Percentiles rank a stretch among this genome's conserved stretches.
Conservation (phyloP, 2,113 vertebrate species). For the Arvicanthis niloticus region DNA sequence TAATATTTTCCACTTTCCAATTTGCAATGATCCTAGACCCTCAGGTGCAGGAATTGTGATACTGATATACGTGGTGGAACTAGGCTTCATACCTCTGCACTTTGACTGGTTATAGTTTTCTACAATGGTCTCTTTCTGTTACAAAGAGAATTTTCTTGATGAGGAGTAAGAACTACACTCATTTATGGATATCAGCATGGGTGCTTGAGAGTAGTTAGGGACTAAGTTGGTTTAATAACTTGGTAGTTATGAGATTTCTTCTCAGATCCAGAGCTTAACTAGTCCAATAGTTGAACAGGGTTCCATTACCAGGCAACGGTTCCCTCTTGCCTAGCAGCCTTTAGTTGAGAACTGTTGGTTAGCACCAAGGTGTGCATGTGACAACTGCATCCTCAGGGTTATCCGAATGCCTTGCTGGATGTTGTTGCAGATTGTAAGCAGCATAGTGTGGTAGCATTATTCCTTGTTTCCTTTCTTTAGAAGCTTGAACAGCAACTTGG, state of each 20-base stretch:
- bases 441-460: background rate
- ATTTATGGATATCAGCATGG: background rate
- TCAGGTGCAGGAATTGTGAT: background rate
- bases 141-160: background rate
- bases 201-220: background rate
- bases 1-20: background rate
- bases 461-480: background rate
- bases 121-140: background rate
- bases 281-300: background rate
- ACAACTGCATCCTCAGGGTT: background rate
- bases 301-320: background rate
- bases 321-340: background rate
- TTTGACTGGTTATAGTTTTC: background rate
- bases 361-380: background rate
- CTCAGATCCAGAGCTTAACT: background rate
- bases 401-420: background rate
- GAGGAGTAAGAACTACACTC: background rate
- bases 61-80: background rate
- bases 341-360: background rate
- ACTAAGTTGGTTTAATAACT: background rate
- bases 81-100: background rate
- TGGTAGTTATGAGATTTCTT: background rate
- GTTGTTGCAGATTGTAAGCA: background rate
- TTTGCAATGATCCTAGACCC: background rate
- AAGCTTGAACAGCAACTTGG: background rate